Base-by-base conservation (phyloP, 2,888 invertebrate species). In the Polyploca ridens region DNA sequence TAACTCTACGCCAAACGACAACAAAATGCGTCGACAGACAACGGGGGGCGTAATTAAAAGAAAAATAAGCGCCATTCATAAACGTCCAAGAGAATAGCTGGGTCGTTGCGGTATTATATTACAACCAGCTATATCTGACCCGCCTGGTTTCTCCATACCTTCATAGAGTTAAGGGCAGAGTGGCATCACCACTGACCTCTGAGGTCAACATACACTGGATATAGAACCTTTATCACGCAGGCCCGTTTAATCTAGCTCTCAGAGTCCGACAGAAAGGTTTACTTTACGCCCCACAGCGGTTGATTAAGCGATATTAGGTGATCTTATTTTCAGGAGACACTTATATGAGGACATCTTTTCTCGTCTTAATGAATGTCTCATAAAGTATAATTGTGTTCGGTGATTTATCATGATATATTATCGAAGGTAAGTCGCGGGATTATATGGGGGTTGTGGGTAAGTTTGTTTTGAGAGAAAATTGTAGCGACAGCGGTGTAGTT, bases 1-100 rank as follows among this genome's bases (percentile, higher is more conserved):
- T 64, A 60, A 69, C 65, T 38, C 64, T 33, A 66, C 73, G 68
- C 67, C 74, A 69, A 73, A 71, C 75, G 76, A 68, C 79, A 81
- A 82, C 84, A 78, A 80, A 85, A 84, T 78, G 82, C 82, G 83
- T 83, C 85, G 83, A 81, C 85, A 82, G 81, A 81, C 85, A 82
- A 82, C 81, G 79, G 78, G 84, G 78, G 81, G n/a, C 87, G 88
- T 93, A 93, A 93, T 93, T 93, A 93, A 93, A 93, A 93, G 94
- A 93, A 93, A 93, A 91, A 93, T 92, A 93, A 90, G 88, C 82
- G 85, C 90, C 88, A 93, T 93, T 93, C 91, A 93, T 93, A 92
- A 91, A 92, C 82, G 94, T 93, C 94, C 77, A 73, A 75, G 77
- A 83, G 82, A 87, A 92, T 88, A 85, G 88, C 88, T 77, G 78